A percentile compares a stretch with the other conserved stretches of the same genome.
Conservation (phyloP, 1,140 invertebrate genomes). For the Drosophila parvula region DNA sequence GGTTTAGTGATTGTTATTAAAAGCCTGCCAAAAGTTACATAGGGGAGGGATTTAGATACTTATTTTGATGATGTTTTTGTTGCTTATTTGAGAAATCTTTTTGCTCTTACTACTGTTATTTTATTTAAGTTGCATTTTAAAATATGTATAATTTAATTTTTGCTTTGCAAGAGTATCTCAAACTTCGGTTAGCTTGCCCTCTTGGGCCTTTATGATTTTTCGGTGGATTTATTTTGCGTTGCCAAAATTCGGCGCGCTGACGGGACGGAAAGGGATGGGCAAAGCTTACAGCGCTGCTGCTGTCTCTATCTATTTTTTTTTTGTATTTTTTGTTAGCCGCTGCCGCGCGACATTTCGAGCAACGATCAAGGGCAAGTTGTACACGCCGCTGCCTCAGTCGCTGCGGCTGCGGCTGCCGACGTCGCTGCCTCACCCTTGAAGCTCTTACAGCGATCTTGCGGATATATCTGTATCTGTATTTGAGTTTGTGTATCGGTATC, state of each 20-base stretch:
- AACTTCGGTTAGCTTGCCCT: conserved; percentile 12
- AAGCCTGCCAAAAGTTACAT: neutral
- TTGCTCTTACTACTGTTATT: fast-evolving
- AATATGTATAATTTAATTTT: neutral
- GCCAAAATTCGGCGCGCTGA: conserved; percentile 62
- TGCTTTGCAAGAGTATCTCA: conserved; percentile 6
- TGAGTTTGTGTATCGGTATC: conserved; percentile 35
- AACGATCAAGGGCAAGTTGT: conserved; percentile 81
- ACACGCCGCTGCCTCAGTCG: conserved; percentile 44
- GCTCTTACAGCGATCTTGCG: conserved; percentile 66
- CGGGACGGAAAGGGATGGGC: conserved; percentile 54
- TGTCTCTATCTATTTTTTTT: conserved; percentile 23
- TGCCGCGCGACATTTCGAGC: conserved; percentile 65
- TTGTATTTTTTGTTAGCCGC: conserved; percentile 23
- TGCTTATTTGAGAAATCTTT: neutral
- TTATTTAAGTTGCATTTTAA: neutral
- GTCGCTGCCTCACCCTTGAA: conserved; percentile 74
- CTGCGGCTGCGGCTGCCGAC: conserved; percentile 10
- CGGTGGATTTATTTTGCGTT: conserved; percentile 56
- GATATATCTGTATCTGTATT: conserved; percentile 47
- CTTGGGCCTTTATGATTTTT: conserved; percentile 25
- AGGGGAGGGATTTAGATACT: neutral
- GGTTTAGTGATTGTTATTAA: neutral
- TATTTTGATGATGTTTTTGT: neutral
- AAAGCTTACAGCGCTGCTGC: conserved; percentile 69